Base-by-base conservation (phyloP, 2,888 invertebrate species). In the Halictus quadricinctus region DNA sequence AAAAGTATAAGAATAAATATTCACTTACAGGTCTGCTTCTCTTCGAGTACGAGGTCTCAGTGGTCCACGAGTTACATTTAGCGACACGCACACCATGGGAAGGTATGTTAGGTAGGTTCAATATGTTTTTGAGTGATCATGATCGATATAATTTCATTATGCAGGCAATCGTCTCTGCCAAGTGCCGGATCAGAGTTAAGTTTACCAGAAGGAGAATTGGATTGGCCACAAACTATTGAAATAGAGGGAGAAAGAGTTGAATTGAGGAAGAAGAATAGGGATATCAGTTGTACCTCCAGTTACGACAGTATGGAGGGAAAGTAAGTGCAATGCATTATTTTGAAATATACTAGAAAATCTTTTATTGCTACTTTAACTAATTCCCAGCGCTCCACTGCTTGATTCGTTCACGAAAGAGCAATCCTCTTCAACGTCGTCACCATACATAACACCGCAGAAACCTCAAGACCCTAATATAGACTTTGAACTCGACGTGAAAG, bases 401-500 rank as follows among this genome's bases (percentile, higher is more conserved):
- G 94, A 95, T 87, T 92, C 94, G 2, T 93, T 92, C 43, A 91
- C 92, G 25, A 93, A 92, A 76, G 95, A 95, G 77, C 94, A 94
- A 88, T 89, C 93, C 10, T 93, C 94, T 8, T 93, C 92, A 1
- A 93, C 94, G 2, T 95, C 92, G 80, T 94, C 94, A 2, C 94
- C 94, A 58, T 92, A 92, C 85, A 92, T 92, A 92, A 93, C 90
- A 5, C 94, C 93, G 72, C 96, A 96, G 88, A 97, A 97, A 93
- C 96, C 96, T 0, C 96, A 97, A 79, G 98, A 98, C 92, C 98
- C 99, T 0, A 98, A 98, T 93, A 98, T 99, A 79, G 99, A 99
- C 95, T 97, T 99, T 93, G 99, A 99, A 94, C 95, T 99, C 90
- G 99, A 99, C 94, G 98, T 99, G 10, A 99, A 99, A 95, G 99